A percentile compares a stretch with the other conserved stretches of the same genome.
Conservation (phyloP, 1,140 invertebrate genomes). For the Anastrepha ludens region DNA sequence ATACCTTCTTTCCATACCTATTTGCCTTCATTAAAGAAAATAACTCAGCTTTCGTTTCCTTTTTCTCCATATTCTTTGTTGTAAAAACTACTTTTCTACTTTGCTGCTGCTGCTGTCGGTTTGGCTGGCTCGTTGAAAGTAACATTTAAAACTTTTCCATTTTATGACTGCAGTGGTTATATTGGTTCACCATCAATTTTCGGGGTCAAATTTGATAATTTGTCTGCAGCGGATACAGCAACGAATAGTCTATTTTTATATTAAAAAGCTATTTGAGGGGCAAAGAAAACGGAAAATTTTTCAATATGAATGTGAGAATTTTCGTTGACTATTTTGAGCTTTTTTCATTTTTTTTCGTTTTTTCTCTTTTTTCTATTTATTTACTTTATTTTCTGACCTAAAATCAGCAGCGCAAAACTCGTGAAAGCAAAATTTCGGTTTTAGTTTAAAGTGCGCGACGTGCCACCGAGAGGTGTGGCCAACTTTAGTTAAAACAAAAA, state of each 20-base stretch:
- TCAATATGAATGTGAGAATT: too few species aligned
- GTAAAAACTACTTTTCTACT: neutral
- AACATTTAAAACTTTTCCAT: constrained; percentile 1
- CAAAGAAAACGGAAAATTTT: too few species aligned
- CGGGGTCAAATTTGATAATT: constrained; percentile 33
- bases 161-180: neutral
- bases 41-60: neutral
- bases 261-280: too few species aligned
- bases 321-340: too few species aligned
- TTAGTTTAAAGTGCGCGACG: too few species aligned
- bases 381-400: too few species aligned
- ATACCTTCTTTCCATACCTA: neutral
- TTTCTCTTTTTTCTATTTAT: too few species aligned
- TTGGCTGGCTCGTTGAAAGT: neutral
- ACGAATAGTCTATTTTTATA: neutral
- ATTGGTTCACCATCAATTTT: neutral
- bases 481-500: too few species aligned
- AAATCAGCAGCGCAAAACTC: too few species aligned
- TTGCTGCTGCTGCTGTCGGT: neutral
- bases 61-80: neutral
- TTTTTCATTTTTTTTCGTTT: too few species aligned
- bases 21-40: neutral
- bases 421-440: too few species aligned
- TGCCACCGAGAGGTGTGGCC: too few species aligned
- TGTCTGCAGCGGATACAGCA: neutral